These are phyloP conservation scores for Lacanobia oleracea DNA, from an alignment of 2,888 invertebrate species.

Conservation along the genomic window DNA sequence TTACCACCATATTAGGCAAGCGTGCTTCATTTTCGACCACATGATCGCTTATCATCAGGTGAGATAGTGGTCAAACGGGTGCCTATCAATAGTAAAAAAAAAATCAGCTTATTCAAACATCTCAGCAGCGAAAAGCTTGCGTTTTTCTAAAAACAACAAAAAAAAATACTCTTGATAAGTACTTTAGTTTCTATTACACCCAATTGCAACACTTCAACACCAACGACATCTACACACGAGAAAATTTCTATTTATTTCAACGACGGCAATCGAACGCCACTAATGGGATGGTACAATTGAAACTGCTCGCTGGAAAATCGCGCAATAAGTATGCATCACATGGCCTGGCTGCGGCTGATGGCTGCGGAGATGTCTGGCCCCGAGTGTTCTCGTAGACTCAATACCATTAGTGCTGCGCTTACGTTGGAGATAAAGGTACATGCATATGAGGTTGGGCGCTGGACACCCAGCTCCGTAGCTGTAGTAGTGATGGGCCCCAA, in stretches of 20 bases:
- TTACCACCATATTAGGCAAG: no score
- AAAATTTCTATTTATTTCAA: conserved; percentile 73
- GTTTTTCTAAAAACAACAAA: not conserved
- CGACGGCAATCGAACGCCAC: conserved; percentile 79
- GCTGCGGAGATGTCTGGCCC: conserved; percentile 82
- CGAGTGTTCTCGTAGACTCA: conserved; percentile 60
- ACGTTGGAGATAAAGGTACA: conserved; percentile 46
- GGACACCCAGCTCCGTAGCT: not conserved
- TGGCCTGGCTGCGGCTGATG: conserved; percentile 79
- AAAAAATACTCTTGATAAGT: not conserved
- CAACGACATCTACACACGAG: conserved; percentile 14
- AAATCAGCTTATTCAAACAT: no score
- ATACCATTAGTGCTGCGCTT: conserved; percentile 71
- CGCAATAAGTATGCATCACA: conserved; percentile 89
- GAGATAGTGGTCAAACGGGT: no score
- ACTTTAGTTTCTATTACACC: not conserved
- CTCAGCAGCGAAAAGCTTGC: no score
- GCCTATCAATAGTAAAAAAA: no score
- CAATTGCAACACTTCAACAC: conserved; percentile 18
- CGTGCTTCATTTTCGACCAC: no score
- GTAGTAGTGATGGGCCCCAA: not conserved
- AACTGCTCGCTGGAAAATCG: conserved; percentile 86
- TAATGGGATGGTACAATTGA: conserved; percentile 87
- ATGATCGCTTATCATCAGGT: no score
- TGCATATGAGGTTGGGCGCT: conserved; percentile 31